Evolutionary conservation across 2,888 invertebrate species (phyloP), one percentile per base, ranked within the genome.

Genomic region (Caradrina clavipalpis): DNA sequence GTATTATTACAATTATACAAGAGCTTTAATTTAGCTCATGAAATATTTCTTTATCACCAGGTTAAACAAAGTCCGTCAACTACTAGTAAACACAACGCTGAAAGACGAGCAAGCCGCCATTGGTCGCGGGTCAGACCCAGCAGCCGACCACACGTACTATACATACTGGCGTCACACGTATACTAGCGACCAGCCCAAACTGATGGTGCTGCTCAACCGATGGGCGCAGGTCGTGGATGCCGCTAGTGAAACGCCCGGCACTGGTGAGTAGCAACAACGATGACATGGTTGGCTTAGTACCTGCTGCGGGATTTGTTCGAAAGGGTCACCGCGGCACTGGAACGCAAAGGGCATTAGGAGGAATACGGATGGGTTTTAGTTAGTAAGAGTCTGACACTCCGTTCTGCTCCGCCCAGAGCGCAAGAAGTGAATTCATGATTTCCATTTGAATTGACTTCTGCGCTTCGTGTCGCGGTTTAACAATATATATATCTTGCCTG

Each of bases 11-110:
- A 1, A 31, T 7, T 4, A 31, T 31, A 4, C 26, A 31, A 31
- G 1, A 11, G 2, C 11, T 39, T 39, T 35, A 7, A 35, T 42
- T 15, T 2, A 45, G 5, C 42, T 45, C 15, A 39, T 15, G 3
- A 45, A 13, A 13, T 15, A 17, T 45, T 45, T 17, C 15, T 39
- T 10, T 7, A 2, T 51, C 5, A 26, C 0, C 85, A 96, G 96
- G 72, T 91, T 98, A 26, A 96, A 95, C 55, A 97, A 97, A 65
- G 97, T 97, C 0, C 97, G 97, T 15, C 97, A 97, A 86, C 93
- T 98, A 76, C 90, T 98, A 0, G 97, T 97, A 72, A 96, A 97
- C 91, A 73, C 90, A 0, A 87, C 92, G 0, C 91, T 97, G 0
- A 90, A 90, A 0, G 93, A 97, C 72, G 97, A 97, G 80, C 85